Percentiles rank a stretch among this genome's conserved stretches.
phyloP scores from a whole-genome alignment of 2,888 invertebrate species.

The Phorcus lineatus region DNA sequence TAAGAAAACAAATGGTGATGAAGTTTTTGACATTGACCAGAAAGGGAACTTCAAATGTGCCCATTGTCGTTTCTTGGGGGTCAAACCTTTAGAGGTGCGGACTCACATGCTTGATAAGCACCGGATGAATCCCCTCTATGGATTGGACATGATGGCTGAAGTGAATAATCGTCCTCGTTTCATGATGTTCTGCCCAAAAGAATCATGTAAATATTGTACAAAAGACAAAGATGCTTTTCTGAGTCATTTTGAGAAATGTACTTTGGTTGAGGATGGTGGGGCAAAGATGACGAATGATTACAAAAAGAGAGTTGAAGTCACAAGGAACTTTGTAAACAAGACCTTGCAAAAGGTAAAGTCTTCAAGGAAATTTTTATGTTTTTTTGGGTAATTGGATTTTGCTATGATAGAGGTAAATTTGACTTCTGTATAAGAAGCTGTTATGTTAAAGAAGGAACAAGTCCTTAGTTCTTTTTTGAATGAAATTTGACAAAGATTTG shows the following conservation, averaged over 20 bases:
- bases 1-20: not conserved
- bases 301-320: not conserved
- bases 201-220: not conserved
- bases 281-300: not conserved
- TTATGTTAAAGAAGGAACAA: no score
- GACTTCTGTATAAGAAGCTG: no score
- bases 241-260: not conserved
- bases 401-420: no score
- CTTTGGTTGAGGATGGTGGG: not conserved
- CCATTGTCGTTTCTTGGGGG: not conserved
- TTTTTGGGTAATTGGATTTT: no score
- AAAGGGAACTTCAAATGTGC: constrained; percentile 16
- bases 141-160: not conserved
- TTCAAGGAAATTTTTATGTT: no score
- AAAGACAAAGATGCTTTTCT: not conserved
- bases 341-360: not conserved
- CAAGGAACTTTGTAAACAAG: not conserved
- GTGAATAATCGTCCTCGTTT: not conserved
- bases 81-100: not conserved
- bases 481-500: no score
- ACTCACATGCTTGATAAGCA: not conserved
- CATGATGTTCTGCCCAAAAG: constrained; percentile 9
- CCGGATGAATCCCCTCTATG: not conserved
- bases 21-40: not conserved
- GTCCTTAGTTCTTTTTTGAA: no score